Conservation (phyloP, 2,888 invertebrate genomes). For the Cryptocephalus moraei region DNA sequence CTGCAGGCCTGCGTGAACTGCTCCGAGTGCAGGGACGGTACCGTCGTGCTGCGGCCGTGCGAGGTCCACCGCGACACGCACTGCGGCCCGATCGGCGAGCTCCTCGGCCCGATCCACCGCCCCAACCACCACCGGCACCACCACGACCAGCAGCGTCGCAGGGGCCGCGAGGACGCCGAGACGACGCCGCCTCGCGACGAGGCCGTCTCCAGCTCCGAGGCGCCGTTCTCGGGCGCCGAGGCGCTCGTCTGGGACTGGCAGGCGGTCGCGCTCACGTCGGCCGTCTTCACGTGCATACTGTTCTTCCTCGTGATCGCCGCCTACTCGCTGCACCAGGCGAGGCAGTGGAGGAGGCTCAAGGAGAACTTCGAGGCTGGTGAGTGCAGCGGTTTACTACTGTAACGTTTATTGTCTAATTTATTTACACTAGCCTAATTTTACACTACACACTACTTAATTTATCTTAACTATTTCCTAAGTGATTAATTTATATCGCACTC, state of each 20-base stretch:
- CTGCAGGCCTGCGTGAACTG: constrained; percentile 58
- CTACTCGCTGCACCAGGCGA: constrained; percentile 66
- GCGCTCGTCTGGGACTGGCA: constrained; percentile 61
- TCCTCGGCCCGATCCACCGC: constrained; percentile 18
- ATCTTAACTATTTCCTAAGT: no score
- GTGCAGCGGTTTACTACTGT: constrained; percentile 16
- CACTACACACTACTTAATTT: no score
- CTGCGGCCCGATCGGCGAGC: constrained; percentile 47
- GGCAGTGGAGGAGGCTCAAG: constrained; percentile 71
- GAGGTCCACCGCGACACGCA: constrained; percentile 64
- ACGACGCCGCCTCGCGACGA: constrained; percentile 10
- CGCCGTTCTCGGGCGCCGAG: constrained; percentile 40
- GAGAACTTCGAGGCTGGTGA: constrained; percentile 68
- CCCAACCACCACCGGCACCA: constrained; percentile 22
- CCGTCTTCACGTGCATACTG: constrained; percentile 65
- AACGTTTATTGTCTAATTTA: no score
- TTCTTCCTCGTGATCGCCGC: constrained; percentile 70
- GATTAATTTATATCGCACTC: no score
- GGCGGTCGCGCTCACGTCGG: constrained; percentile 59
- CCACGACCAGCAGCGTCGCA: constrained; percentile 11
- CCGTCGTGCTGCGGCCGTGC: constrained; percentile 60
- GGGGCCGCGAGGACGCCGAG: constrained; percentile 16
- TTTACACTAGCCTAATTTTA: no score
- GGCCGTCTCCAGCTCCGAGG: constrained; percentile 34
- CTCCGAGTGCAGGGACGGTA: constrained; percentile 53